phyloP scores from a whole-genome alignment of 2,113 vertebrate genomes.

The Myiopsitta monachus region DNA sequence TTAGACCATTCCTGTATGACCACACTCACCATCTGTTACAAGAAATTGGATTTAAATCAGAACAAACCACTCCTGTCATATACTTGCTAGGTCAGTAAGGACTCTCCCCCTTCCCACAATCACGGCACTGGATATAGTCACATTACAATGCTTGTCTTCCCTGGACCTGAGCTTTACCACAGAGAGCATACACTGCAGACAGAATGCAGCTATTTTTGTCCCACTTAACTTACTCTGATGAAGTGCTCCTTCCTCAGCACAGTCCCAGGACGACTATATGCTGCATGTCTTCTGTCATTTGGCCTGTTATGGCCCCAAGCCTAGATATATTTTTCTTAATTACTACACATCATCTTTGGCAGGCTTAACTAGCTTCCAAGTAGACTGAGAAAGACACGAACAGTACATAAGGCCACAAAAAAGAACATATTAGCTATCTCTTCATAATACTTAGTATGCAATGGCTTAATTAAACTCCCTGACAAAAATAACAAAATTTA shows the following conservation, averaged over 20 bases:
- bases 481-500: not conserved
- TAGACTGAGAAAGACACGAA: not conserved
- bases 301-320: not conserved
- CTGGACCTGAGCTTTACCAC: not conserved
- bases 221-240: not conserved
- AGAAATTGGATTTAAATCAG: not conserved
- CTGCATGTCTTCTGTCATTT: not conserved
- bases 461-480: not conserved
- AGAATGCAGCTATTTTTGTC: not conserved
- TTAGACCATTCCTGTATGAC: not conserved
- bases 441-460: not conserved
- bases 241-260: not conserved
- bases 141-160: not conserved
- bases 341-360: not conserved
- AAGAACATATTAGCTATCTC: not conserved
- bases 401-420: not conserved
- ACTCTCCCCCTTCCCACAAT: not conserved
- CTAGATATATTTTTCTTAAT: not conserved
- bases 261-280: not conserved
- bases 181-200: not conserved
- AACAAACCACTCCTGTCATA: not conserved
- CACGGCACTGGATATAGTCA: not conserved
- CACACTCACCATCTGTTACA: not conserved
- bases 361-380: not conserved
- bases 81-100: not conserved